Evolutionary conservation across 2,797 vertebrate species (phyloP), one percentile per base, ranked within the genome.

Genomic region (Sphenodon punctatus): DNA sequence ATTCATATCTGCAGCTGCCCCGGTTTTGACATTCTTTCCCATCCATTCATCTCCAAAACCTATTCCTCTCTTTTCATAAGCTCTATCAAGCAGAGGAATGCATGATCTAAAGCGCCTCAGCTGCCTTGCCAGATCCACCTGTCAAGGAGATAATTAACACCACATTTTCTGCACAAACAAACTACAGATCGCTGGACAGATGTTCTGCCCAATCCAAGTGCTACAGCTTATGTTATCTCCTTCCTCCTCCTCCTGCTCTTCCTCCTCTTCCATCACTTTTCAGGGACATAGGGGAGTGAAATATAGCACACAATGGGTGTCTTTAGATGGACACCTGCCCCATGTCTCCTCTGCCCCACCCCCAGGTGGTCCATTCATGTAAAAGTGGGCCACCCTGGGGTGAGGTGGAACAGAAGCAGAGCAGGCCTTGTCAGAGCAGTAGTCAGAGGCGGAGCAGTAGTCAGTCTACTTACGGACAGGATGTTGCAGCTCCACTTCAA

Each of bases 121-220:
- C 53, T 67, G 67, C 88, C 76, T 87, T 86, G 73, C 75, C 80
- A 89, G 59, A 88, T 78, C 72, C 73, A 80, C 89, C 88, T 92
- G 87, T 91, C 86, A 82, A 63, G 84, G 86, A 49, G 85, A 79
- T 75, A 87, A 89, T 67, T 80, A 90, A 89, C 84, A 89, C 58
- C 84, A 86, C 73, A 90, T 77, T 81, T 93, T 71, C 66, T 84
- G 39, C 69, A 76, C 75, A 84, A 82, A 78, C 74, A 74, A 89
- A 80, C 92, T 84, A 72, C 78, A 83, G 67, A 89, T 87, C 75
- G 1, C 36, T 61, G 67, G 70, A 78, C 90, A 82, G 66, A 91
- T 87, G 84, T 86, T 87, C 67, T 78, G 65, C 82, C 4, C 5
- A 77, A 88, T 91, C 92, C 78, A 91, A 84, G 90, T 91, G 30